Evolutionary conservation across 1,140 invertebrate species (phyloP), one percentile per base, ranked within the genome.

Genomic region (Ceratoteleas bidentatus): DNA sequence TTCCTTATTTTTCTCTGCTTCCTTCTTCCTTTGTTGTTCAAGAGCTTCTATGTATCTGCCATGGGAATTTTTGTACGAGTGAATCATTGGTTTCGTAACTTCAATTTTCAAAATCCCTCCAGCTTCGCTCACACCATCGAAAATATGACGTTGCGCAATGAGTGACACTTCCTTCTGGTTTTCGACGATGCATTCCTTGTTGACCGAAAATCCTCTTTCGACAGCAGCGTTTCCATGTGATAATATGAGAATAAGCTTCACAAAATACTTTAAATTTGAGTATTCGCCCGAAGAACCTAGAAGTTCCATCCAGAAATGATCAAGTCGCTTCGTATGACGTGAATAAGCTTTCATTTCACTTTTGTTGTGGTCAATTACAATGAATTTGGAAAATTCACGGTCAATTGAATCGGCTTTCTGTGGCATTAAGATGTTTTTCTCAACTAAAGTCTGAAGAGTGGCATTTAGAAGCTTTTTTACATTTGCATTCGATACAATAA

Each of bases 191-290:
- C 52, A 56, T 33, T 68, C 53, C 16, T 68, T 68, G 14, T 68
- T 68, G 32, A 68, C n/a, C 8, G 64, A 68, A 68, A 68, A 68
- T 3, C 52, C 62, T 13, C 50, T 16, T 14, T 66, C 62, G 2
- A 66, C 40, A 1, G 8, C 11, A 32, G 50, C 50, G 34, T 56
- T 54, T 33, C 62, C 62, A 15, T 66, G 62, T 8, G 62, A 66
- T 5, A 66, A 13, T 16, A 66, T 66, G 14, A 65, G 61, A 24
- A 57, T 7, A 38, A 65, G 45, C 40, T 78, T 47, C 14, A 52
- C 11, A 8, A 57, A 50, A 11, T 66, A 9, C 24, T 7, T 24
- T 13, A 64, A 52, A 6, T 64, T 52, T 13, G 36, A 8, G 32
- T 10, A 16, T 8, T 52, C n/a, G 16, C 52, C 52, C 9, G 43